Evolutionary conservation across 2,888 invertebrate genomes (phyloP).

Genomic region (Sthenelais limicola): DNA sequence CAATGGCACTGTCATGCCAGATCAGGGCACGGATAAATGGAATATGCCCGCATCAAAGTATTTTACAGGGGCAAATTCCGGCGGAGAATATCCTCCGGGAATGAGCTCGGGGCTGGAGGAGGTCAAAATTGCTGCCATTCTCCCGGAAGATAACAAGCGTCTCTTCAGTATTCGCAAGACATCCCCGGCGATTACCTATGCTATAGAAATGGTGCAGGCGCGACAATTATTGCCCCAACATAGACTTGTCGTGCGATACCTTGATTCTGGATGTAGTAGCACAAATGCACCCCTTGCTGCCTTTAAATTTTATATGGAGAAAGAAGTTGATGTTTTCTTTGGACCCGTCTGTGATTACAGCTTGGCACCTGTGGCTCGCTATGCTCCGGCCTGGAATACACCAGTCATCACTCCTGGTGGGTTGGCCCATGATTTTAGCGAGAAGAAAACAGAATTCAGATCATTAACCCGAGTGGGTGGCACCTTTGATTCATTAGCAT

Average conservation of each 20-base stretch:
- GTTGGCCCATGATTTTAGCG: conserved; percentile 65
- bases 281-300: conserved; percentile 58
- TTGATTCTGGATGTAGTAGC: conserved; percentile 51
- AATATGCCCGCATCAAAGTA: no score
- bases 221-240: conserved; percentile 42
- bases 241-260: conserved; percentile 43
- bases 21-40: no score
- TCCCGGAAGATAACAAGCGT: conserved; percentile 47
- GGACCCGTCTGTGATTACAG: conserved; percentile 76
- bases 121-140: conserved; percentile 47
- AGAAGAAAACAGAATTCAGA: conserved; percentile 72
- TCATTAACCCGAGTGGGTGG: conserved; percentile 78
- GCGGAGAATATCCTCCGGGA: conserved; percentile 11
- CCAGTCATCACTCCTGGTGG: conserved; percentile 83
- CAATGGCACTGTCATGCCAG: no score
- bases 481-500: conserved; percentile 45
- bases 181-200: conserved; percentile 48
- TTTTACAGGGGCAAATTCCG: no score
- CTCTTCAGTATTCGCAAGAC: conserved; percentile 50
- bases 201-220: conserved; percentile 36
- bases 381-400: conserved; percentile 92
- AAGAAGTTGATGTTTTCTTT: conserved; percentile 58
- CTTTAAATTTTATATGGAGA: conserved; percentile 57
- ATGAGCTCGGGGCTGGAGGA: not conserved
- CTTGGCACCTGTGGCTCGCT: conserved; percentile 88